Conservation (phyloP, 1,140 invertebrate species). For the Eumeta japonica region DNA sequence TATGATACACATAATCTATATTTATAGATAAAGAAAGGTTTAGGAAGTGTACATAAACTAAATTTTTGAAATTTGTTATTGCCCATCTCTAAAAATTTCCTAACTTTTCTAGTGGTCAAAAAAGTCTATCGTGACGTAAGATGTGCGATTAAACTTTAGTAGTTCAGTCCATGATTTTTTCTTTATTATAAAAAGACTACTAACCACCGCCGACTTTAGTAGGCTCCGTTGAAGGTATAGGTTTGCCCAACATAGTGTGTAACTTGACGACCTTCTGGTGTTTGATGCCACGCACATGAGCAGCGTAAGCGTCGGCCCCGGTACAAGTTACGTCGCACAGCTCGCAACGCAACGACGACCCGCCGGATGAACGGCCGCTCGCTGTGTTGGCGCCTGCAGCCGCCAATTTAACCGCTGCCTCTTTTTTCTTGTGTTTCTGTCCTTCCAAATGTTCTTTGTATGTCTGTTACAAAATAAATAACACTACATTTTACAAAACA, state of each 20-base stretch:
- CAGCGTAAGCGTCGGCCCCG: slow-evolving; percentile 95
- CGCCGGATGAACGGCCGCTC: slow-evolving; percentile 43
- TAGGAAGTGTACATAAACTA: no score
- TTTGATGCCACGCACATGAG: slow-evolving; percentile 95
- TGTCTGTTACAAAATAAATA: slow-evolving; percentile 63
- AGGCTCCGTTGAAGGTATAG: slow-evolving; percentile 94
- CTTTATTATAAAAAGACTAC: no score
- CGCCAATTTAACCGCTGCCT: slow-evolving; percentile 82
- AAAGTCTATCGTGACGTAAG: no score
- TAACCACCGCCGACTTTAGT: slow-evolving; percentile 67
- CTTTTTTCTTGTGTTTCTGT: slow-evolving; percentile 98
- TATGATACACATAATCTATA: no score
- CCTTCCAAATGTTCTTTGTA: slow-evolving; percentile 97
- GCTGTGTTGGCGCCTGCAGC: slow-evolving; percentile 48
- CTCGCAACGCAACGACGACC: slow-evolving; percentile 79
- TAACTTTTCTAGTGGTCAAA: no score
- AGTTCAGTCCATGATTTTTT: no score
- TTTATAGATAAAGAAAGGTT: no score
- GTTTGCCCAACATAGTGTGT: slow-evolving; percentile 95
- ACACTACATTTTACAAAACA: not conserved
- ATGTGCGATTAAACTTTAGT: no score
- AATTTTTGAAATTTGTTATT: no score
- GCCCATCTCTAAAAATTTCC: no score
- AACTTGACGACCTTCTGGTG: slow-evolving; percentile 97
- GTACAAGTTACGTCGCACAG: slow-evolving; percentile 98